Evolutionary conservation across 2,113 vertebrate genomes (phyloP).

Genomic region (Sterna hirundo): DNA sequence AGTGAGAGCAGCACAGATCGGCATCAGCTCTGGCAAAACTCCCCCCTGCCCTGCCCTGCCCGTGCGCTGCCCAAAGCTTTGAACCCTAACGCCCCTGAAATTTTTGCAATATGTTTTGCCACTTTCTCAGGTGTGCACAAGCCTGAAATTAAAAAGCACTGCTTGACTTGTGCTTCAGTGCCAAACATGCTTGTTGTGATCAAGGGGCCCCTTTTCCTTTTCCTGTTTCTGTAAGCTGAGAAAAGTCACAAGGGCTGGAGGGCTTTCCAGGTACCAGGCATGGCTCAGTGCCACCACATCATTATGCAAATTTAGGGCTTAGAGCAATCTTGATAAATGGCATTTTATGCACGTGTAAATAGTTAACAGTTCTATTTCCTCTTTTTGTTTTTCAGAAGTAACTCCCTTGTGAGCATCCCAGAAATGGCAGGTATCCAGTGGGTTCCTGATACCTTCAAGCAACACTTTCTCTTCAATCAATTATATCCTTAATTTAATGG

Average conservation of each 20-base stretch:
- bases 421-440: background rate
- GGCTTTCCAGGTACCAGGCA: background rate
- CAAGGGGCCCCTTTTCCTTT: background rate
- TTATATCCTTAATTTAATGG: background rate
- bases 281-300: background rate
- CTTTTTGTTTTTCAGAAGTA: background rate
- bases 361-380: background rate
- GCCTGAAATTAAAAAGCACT: background rate
- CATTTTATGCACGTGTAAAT: background rate
- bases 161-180: background rate
- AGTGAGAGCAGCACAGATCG: background rate
- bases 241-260: background rate
- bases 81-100: background rate
- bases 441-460: background rate
- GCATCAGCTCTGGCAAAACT: background rate
- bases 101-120: background rate
- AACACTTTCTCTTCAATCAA: background rate
- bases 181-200: background rate
- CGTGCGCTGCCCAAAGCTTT: accelerated
- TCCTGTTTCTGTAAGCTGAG: background rate
- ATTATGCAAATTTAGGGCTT: background rate
- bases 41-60: background rate
- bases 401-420: background rate
- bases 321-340: background rate
- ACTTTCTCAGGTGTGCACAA: background rate